Base-by-base conservation (phyloP, 1,140 invertebrate species). In the Drosophila funebris region DNA sequence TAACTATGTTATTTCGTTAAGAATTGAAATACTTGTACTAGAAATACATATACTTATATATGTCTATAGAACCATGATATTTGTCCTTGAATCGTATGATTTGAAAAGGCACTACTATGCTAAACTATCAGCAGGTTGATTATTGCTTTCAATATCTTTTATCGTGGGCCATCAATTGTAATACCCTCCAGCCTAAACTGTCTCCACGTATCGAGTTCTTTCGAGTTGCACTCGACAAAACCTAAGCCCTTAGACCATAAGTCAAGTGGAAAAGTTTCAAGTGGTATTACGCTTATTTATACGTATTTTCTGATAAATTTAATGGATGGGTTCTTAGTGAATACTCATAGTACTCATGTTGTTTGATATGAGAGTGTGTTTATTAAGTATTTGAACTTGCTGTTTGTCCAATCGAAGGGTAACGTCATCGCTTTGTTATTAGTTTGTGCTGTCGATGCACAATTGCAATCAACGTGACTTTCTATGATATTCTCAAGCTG, bases 221-320 rank as follows among this genome's bases (percentile, higher is more conserved):
- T 58, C 43, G 16, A 16, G 29, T 33, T 64, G 67, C 41, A 61
- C 52, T 48, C 56, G 72, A 60, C n/a, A n/a, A 52, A 57, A 52
- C 7, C 62, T 57, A 69, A 69, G 41, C 68, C 39, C 22, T 11
- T 1, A 20, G 29, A 31, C 67, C 54, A 67, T 67, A 81, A 78
- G 75, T 76, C 75, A 83, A 84, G 80, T 84, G 81, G 71, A 68
- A 50, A 33, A 41, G 66, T 67, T 61, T 84, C 73, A 85, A 84
- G 76, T 76, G 81, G 50, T 69, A 80, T 84, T 67, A 76, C 70
- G 66, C 76, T 78, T 82, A 71, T 83, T 83, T 83, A 61, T 61
- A 53, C 37, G 69, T 76, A 80, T 63, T 73, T 71, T 31, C 56
- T 61, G 81, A 84, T 77, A 80, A 84, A 77, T 80, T 52, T 61